Base-by-base conservation (phyloP, 2,113 vertebrate species). In the Columba livia region DNA sequence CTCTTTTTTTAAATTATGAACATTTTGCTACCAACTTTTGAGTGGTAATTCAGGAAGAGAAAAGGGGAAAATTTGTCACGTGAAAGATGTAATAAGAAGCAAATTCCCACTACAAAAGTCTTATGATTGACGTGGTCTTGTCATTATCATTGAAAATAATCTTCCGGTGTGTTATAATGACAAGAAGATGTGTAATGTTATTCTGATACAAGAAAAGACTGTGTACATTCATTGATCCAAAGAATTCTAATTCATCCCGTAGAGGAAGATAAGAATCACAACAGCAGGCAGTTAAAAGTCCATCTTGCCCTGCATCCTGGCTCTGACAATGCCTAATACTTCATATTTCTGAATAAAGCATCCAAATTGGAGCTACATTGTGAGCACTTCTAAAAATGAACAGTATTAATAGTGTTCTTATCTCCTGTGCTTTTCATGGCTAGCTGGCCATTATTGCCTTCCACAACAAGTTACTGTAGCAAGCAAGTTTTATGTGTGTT, bases 211-310 rank as follows among this genome's bases (percentile, higher is more conserved):
- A 94, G 93, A 91, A 95, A 96, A 94, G 94, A 84, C 79, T 93
- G 85, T 93, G 95, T 95, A 93, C 85, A 36, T 88, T 80, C 93
- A 96, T 96, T 92, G 95, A 97, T 97, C 93, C 93, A 96, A 94
- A 85, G 90, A 96, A 96, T 95, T 95, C 92, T 88, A 93, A 96
- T 96, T 96, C 88, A 78, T 62, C 67, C 82, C 23, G 13, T 31
- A 66, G 61, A 94, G 75, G 64, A 89, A 95, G 94, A 96, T 95
- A 96, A 91, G 90, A 86, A 93, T 95, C 85, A 83, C 85, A 85
- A 86, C 64, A 93, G 88, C 85, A 95, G 75, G 79, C 88, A 90
- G 82, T 80, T 95, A 85, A 80, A 94, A 93, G 79, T 94, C 88
- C 79, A 83, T 78, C 93, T 79, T 91, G 75, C 47, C 79, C 64